These are phyloP conservation scores for Eilema griseolum DNA, from an alignment of 2,888 invertebrate genomes.

Conservation along the genomic window DNA sequence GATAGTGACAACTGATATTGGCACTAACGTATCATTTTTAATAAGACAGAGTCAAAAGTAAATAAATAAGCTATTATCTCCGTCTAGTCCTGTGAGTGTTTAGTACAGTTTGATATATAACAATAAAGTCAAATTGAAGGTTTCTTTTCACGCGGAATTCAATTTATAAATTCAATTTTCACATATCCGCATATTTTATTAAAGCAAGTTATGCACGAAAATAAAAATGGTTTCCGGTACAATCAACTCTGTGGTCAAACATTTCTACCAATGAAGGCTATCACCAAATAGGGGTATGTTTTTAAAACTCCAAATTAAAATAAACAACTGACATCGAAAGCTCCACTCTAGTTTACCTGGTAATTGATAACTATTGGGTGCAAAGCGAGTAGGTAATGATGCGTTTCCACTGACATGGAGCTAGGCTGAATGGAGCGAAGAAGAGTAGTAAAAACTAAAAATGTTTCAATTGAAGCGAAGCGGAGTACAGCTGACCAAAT, in stretches of 20 bases:
- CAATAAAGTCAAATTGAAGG: neutral
- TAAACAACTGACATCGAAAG: neutral
- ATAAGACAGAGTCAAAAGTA: no score
- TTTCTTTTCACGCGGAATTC: neutral
- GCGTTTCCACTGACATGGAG: no score
- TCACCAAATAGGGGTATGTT: constrained; percentile 1
- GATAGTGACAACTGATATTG: no score
- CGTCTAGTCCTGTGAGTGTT: neutral
- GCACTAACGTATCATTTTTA: no score
- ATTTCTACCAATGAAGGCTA: constrained; percentile 3
- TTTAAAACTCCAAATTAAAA: neutral
- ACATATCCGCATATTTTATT: neutral
- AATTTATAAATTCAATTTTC: neutral
- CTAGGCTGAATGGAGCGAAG: no score
- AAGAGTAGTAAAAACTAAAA: no score
- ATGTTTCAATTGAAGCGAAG: no score
- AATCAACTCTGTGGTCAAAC: neutral
- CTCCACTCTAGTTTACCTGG: no score
- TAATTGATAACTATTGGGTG: no score
- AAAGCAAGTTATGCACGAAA: neutral
- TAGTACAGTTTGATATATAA: neutral
- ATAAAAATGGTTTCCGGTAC: neutral
- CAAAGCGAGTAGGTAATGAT: no score
- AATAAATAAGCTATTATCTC: neutral
- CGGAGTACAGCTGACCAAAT: no score